These are phyloP conservation scores for Odiellus spinosus DNA, from an alignment of 2,888 invertebrate genomes.

Conservation along the genomic window DNA sequence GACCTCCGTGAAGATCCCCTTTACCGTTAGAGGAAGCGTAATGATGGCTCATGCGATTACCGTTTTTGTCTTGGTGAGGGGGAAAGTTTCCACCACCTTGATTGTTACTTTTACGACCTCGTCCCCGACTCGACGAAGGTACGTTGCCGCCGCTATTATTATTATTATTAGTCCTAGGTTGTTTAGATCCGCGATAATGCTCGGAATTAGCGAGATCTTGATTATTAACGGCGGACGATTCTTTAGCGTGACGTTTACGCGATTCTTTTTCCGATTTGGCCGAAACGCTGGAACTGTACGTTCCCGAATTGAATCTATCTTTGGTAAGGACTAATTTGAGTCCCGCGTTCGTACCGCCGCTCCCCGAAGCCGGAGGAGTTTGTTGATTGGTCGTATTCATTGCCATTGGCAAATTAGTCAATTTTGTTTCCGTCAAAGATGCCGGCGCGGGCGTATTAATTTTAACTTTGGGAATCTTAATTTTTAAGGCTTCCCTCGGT, in stretches of 20 bases:
- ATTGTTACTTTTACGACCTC: neutral
- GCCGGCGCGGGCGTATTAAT: neutral
- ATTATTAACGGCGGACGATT: neutral
- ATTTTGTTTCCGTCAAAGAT: neutral
- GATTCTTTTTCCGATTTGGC: conserved; percentile 7
- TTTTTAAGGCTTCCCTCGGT: conserved; percentile 7
- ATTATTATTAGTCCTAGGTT: neutral
- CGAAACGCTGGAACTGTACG: conserved; percentile 6
- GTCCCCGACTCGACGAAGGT: neutral
- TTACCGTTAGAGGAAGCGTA: neutral
- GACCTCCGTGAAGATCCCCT: neutral
- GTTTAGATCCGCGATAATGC: neutral
- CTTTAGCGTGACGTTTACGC: conserved; percentile 8
- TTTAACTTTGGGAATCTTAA: conserved; percentile 11
- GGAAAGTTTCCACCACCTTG: neutral
- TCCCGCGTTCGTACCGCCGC: neutral
- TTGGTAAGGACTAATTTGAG: conserved; percentile 14
- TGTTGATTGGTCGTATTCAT: neutral
- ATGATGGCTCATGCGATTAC: neutral
- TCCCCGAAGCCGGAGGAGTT: neutral
- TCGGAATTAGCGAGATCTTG: too few species aligned
- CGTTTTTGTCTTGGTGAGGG: neutral
- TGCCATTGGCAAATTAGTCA: neutral
- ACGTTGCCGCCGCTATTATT: neutral
- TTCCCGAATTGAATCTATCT: conserved; percentile 12